Conservation (phyloP, 2,113 vertebrate species). For the Pungitius pungitius region DNA sequence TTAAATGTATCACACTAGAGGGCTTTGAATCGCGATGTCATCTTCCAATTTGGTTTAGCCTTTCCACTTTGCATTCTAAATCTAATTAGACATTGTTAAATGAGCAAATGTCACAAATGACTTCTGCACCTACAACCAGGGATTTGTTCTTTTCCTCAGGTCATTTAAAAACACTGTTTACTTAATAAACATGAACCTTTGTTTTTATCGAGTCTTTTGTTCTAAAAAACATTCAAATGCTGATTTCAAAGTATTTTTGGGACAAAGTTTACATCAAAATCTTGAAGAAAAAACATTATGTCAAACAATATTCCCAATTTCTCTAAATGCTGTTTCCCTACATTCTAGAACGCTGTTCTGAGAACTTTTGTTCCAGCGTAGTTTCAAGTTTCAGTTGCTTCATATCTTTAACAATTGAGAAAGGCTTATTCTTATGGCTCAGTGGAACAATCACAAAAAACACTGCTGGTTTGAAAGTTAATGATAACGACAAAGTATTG, state of each 20-base stretch:
- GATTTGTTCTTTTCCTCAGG: conserved; percentile 4
- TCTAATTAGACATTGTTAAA: conserved; percentile 62
- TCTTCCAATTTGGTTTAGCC: conserved; percentile 66
- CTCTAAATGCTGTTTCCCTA: not conserved
- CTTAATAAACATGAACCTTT: not conserved
- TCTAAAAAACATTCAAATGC: not conserved
- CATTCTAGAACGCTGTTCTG: not conserved
- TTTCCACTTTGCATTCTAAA: conserved; percentile 61
- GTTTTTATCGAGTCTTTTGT: not conserved
- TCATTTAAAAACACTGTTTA: not conserved
- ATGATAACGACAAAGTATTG: too few species aligned
- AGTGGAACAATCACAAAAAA: too few species aligned
- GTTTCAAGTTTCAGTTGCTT: too few species aligned
- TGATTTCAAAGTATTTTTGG: too few species aligned
- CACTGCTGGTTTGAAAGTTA: too few species aligned
- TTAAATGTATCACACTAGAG: conserved; percentile 63
- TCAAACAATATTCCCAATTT: not conserved
- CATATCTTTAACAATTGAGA: too few species aligned
- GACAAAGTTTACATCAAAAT: too few species aligned
- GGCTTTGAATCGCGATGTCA: conserved; percentile 62
- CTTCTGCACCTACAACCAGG: conserved; percentile 22
- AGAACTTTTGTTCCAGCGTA: too few species aligned
- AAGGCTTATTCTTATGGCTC: too few species aligned
- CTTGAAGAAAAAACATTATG: too few species aligned
- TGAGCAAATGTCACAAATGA: conserved; percentile 48